Conservation (phyloP, 2,797 vertebrate species). For the Menidia menidia region DNA sequence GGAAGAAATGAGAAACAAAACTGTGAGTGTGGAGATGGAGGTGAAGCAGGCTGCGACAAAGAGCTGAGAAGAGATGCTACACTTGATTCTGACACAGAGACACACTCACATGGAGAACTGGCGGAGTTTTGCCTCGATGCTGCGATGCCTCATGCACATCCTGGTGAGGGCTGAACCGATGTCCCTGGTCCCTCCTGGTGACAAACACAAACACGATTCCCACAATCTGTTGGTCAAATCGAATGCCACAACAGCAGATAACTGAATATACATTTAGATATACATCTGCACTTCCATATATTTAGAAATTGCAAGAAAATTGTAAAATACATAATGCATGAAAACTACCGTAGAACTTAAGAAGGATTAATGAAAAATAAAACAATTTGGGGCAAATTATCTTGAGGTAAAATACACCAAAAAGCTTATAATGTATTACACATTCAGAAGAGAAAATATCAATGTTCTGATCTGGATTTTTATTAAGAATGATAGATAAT, state of each 20-base stretch:
- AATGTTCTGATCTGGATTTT: background rate
- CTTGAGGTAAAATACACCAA: too few species aligned
- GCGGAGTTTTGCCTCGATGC: constrained; percentile 81
- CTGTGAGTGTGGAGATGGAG: constrained; percentile 7
- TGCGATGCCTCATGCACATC: constrained; percentile 84
- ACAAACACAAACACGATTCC: constrained; percentile 8
- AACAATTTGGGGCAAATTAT: too few species aligned
- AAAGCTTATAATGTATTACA: too few species aligned
- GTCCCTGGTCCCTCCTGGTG: constrained; percentile 80
- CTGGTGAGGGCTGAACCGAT: constrained; percentile 83
- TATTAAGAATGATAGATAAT: background rate
- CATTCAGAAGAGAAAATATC: too few species aligned
- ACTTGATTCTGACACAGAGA: constrained; percentile 26
- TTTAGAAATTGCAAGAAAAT: background rate
- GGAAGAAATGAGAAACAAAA: background rate
- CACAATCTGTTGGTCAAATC: constrained; percentile 14
- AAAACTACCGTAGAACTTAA: too few species aligned
- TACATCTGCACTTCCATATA: too few species aligned
- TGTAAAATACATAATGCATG: too few species aligned
- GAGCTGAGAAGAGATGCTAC: constrained; percentile 34
- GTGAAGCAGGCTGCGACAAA: constrained; percentile 36
- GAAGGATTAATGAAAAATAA: too few species aligned
- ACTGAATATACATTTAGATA: background rate
- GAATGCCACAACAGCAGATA: background rate
- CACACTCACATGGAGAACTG: constrained; percentile 80